phyloP scores from a whole-genome alignment of 35 echinoderm and acorn worm genomes.

The Heliocidaris tuberculata region DNA sequence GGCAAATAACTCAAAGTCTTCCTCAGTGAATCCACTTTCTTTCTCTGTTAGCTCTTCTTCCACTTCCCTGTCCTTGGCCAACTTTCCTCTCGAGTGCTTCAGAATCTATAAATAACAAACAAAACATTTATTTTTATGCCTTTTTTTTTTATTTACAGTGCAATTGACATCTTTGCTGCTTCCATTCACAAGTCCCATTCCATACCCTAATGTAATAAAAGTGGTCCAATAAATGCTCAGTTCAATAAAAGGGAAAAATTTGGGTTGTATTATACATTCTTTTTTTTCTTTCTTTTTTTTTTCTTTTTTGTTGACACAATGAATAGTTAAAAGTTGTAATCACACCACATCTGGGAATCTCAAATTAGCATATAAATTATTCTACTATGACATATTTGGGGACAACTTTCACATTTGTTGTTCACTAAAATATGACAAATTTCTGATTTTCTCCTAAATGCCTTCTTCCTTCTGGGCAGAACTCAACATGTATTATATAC shows the following conservation, averaged over 20 bases:
- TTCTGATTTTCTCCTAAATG: no score
- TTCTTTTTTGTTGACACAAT: no score
- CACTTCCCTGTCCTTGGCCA: not conserved
- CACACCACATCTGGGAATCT: no score
- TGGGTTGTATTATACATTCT: no score
- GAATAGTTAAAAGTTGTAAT: no score
- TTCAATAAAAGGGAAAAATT: not conserved
- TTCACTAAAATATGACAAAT: no score
- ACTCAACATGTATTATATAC: no score
- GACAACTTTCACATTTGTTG: no score
- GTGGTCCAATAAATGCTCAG: not conserved
- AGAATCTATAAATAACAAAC: not conserved
- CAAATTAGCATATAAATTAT: no score
- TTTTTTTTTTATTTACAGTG: not conserved
- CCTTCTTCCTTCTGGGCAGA: no score
- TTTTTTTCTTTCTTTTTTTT: no score
- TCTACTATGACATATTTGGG: no score
- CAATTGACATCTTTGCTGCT: not conserved
- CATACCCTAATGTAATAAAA: not conserved
- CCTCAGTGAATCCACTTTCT: constrained; percentile 25
- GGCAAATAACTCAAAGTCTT: constrained; percentile 17
- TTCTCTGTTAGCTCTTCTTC: not conserved
- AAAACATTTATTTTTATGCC: not conserved
- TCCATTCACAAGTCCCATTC: not conserved
- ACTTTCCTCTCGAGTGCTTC: constrained; percentile 30